Evolutionary conservation across 2,888 invertebrate species (phyloP).

Genomic region (Brachyptera putata): DNA sequence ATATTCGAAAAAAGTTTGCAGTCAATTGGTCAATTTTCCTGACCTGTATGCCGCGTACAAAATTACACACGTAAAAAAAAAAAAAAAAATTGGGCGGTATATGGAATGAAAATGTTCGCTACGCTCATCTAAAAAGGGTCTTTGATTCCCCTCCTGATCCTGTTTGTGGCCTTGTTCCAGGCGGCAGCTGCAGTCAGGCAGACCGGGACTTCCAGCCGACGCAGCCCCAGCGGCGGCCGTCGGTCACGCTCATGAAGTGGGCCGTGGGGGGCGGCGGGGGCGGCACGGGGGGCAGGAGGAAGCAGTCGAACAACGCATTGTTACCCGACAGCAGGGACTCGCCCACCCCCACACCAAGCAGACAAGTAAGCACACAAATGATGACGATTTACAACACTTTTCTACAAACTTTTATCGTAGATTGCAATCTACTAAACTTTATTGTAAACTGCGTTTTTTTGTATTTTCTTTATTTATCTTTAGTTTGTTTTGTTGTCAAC

Average conservation of each 20-base stretch:
- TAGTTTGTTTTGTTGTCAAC: no score
- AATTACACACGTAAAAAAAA: no score
- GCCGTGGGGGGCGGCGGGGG: slow-evolving; percentile 37
- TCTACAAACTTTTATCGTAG: not conserved
- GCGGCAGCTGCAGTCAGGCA: slow-evolving; percentile 37
- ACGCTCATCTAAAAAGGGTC: no score
- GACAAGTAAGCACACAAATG: slow-evolving; percentile 40
- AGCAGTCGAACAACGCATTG: slow-evolving; percentile 24
- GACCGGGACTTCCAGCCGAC: slow-evolving; percentile 29
- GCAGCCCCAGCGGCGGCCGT: slow-evolving; percentile 37
- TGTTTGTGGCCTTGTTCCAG: no score
- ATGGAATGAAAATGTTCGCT: no score
- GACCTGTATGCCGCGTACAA: no score
- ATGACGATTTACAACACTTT: not conserved
- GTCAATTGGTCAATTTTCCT: no score
- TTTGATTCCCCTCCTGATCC: slow-evolving; percentile 10
- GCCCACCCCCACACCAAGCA: slow-evolving; percentile 42
- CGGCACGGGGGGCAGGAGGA: slow-evolving; percentile 31
- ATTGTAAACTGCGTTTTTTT: no score
- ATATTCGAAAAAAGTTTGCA: no score
- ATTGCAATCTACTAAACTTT: no score
- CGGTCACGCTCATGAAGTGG: slow-evolving; percentile 38
- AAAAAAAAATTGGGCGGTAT: no score
- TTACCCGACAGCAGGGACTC: slow-evolving; percentile 34
- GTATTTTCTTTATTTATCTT: no score